Conservation (phyloP, 2,797 vertebrate genomes). For the Morelia viridis region DNA sequence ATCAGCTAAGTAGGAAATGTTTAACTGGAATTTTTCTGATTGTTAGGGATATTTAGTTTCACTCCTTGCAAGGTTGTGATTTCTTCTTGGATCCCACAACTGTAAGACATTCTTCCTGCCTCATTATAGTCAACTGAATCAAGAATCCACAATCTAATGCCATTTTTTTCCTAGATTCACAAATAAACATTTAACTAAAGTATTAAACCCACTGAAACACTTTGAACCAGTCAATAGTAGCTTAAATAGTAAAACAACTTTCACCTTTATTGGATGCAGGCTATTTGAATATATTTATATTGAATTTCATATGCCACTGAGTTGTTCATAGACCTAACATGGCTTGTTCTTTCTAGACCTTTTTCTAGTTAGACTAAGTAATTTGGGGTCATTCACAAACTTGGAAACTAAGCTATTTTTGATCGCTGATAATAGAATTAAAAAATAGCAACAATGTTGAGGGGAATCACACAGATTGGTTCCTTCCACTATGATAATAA, state of each 20-base stretch:
- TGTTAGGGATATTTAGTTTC: conserved; percentile 54
- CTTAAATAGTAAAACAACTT: not conserved
- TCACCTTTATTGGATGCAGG: not conserved
- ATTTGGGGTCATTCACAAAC: not conserved
- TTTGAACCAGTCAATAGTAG: not conserved
- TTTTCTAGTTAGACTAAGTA: not conserved
- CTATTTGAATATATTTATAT: not conserved
- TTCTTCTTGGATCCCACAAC: conserved; percentile 35
- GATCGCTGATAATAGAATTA: not conserved
- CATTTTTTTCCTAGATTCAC: not conserved
- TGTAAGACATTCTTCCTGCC: conserved; percentile 28
- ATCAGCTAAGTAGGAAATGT: conserved; percentile 46
- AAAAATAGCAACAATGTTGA: not conserved
- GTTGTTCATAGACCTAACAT: not conserved
- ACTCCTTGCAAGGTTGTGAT: conserved; percentile 41
- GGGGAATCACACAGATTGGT: not conserved
- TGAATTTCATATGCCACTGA: not conserved
- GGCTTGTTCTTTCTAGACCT: not conserved
- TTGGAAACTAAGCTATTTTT: not conserved
- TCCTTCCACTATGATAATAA: not conserved
- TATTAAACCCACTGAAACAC: not conserved
- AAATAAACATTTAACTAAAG: conserved; percentile 5
- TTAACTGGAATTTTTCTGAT: conserved; percentile 31
- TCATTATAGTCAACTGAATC: conserved; percentile 11
- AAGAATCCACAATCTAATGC: conserved; percentile 4